A percentile compares a stretch with the other conserved stretches of the same genome.
phyloP scores from a whole-genome alignment of 2,113 vertebrate genomes.

The Chlorodrepanis virens region DNA sequence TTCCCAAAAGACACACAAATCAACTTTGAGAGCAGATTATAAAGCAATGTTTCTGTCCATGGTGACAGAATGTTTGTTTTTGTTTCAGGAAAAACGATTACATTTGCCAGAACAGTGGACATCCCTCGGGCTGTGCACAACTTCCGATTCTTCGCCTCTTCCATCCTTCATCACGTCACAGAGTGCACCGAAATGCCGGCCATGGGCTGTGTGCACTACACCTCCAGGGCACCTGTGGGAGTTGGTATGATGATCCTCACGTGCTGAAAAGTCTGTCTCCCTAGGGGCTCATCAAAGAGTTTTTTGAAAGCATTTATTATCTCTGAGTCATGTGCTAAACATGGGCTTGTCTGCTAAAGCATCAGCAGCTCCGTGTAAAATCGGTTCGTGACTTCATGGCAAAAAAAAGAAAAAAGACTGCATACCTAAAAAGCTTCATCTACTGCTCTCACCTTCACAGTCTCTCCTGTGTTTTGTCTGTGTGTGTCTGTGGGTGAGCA shows the following conservation, averaged over 20 bases:
- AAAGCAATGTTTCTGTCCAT: neutral
- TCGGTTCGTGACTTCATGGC: neutral
- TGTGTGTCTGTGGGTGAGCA: neutral
- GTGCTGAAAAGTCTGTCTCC: neutral
- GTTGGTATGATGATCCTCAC: constrained; percentile 78
- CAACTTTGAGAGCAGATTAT: neutral
- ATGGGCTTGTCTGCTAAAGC: neutral
- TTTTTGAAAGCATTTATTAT: neutral
- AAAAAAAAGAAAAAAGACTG: neutral
- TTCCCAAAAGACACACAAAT: neutral
- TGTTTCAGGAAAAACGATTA: constrained; percentile 86
- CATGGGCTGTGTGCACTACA: constrained; percentile 88
- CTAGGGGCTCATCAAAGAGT: neutral
- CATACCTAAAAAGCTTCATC: neutral
- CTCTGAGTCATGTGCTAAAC: neutral
- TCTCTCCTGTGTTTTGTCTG: neutral
- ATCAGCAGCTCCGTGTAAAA: neutral
- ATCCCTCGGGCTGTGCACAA: constrained; percentile 87
- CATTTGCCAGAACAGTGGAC: constrained; percentile 85
- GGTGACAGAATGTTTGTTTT: neutral
- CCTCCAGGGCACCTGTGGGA: constrained; percentile 84
- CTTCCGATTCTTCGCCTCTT: constrained; percentile 93
- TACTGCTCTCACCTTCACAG: neutral
- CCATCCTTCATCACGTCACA: constrained; percentile 83
- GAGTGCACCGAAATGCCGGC: constrained; percentile 88